Conservation (phyloP, 64 coral and sea anemone genomes). For the Actinia tenebrosa region DNA sequence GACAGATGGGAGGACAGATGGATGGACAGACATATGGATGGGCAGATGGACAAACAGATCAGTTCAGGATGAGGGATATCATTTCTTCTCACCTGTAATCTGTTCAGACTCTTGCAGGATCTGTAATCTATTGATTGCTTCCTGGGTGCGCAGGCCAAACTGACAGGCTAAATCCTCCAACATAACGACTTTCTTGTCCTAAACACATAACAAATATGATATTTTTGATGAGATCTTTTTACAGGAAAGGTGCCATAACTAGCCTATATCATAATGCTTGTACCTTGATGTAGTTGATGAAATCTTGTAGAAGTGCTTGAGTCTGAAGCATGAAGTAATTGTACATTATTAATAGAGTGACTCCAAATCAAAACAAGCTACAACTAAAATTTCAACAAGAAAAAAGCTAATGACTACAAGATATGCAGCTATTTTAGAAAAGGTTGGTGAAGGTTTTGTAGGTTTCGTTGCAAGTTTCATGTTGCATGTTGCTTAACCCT, state of each 20-base stretch:
- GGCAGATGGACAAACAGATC: no score
- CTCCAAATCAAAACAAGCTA: neutral
- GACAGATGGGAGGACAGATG: no score
- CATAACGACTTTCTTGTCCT: conserved; percentile 85
- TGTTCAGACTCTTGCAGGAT: conserved; percentile 78
- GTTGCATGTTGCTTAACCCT: no score
- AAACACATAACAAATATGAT: neutral
- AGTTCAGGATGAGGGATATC: no score
- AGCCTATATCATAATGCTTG: neutral
- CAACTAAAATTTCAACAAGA: no score
- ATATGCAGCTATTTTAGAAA: no score
- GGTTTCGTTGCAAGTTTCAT: no score
- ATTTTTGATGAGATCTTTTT: neutral
- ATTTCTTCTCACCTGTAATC: conserved; percentile 60
- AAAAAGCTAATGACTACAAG: no score
- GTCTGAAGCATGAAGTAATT: conserved; percentile 51
- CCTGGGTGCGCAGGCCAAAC: conserved; percentile 93
- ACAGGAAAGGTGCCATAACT: no score
- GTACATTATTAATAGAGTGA: neutral
- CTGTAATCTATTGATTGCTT: conserved; percentile 88
- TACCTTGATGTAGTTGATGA: conserved; percentile 97
- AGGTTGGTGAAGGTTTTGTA: no score
- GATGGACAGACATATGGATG: neutral
- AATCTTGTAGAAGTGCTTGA: conserved; percentile 90
- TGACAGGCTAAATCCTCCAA: conserved; percentile 90